Base-by-base conservation (phyloP, 53 echinoderm and acorn worm species). In the Holothuria leucospilota region DNA sequence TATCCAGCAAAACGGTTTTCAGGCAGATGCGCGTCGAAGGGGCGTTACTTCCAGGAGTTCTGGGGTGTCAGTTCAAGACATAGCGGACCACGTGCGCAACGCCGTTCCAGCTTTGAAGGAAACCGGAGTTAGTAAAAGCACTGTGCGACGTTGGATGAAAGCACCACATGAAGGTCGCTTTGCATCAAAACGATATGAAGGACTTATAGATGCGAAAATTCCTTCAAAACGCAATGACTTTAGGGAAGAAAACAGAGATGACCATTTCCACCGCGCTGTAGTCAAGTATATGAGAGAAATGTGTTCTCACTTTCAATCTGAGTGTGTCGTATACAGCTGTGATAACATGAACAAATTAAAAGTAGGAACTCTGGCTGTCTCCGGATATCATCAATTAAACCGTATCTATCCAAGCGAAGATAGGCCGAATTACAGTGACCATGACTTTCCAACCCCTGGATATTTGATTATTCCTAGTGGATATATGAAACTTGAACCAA, bases 1-100 rank as follows among this genome's bases (percentile, higher is more conserved):
- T 69, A 69, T 69, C 69, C 9, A 69, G 69, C 26, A 69, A 69
- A 69, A 69, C 29, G 69, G 30, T 15, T 69, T 69, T 29, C 69
- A 69, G 15, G 69, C 69, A 27, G 69, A 69, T 29, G 69, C 34
- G 9, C 34, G 69, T 15, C 9, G 6, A 69, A 12, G 69, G 2
- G 69, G 29, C 26, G 26, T 29, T 27, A 27, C 69, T 18, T 69
- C 30, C 4, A 2, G 30, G 69, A 69, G 69, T 34, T 69, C 34
- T 69, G 69, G 69, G 10, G 69, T 69, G 69, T 69, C 69, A 69
- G 14, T 69, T 28, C 10, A 30, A 29, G 28, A 69, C 8, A 69
- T 69, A 69, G 69, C 29, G 69, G 30, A 69, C 27, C 69, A 29
- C 29, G 10, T 69, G 5, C 27, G 69, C 15, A 42, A 42, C 42